Evolutionary conservation across 2,797 vertebrate genomes (phyloP).

Genomic region (Geotrypetes seraphini): DNA sequence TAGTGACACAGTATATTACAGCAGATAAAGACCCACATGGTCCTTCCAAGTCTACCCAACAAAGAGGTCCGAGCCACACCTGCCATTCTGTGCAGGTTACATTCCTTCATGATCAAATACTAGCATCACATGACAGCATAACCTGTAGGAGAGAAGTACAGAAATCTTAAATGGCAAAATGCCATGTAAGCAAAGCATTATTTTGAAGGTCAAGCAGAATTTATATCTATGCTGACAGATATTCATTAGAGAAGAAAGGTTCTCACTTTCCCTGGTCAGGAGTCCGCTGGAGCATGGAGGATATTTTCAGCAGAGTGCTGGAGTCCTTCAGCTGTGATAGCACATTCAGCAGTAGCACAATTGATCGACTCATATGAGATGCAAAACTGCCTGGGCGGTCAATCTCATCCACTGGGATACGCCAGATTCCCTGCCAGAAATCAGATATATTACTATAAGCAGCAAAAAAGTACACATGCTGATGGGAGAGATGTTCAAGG

Average conservation of each 20-base stretch:
- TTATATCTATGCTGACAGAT: too few species aligned
- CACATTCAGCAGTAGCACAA: slow-evolving; percentile 87
- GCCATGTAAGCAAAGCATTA: too few species aligned
- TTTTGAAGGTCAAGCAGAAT: too few species aligned
- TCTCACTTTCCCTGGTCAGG: slow-evolving; percentile 98
- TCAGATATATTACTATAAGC: background rate
- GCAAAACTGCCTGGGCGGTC: slow-evolving; percentile 96
- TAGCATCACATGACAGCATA: too few species aligned
- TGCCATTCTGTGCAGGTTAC: too few species aligned
- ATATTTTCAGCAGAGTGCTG: slow-evolving; percentile 87
- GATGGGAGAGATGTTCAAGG: background rate
- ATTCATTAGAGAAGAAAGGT: background rate
- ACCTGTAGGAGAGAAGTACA: too few species aligned
- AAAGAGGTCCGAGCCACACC: too few species aligned
- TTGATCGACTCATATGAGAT: slow-evolving; percentile 98
- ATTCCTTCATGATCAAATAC: too few species aligned
- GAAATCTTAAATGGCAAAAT: background rate
- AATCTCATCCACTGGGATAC: slow-evolving; percentile 97
- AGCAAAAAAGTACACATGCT: background rate
- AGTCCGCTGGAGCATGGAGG: slow-evolving; percentile 95
- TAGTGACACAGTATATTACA: background rate
- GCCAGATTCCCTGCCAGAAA: slow-evolving; percentile 87
- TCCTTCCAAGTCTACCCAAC: too few species aligned
- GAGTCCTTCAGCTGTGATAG: slow-evolving; percentile 87
- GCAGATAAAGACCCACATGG: too few species aligned